These are phyloP conservation scores for Peromyscus polionotus DNA, from an alignment of 2,113 vertebrate species.

Conservation along the genomic window DNA sequence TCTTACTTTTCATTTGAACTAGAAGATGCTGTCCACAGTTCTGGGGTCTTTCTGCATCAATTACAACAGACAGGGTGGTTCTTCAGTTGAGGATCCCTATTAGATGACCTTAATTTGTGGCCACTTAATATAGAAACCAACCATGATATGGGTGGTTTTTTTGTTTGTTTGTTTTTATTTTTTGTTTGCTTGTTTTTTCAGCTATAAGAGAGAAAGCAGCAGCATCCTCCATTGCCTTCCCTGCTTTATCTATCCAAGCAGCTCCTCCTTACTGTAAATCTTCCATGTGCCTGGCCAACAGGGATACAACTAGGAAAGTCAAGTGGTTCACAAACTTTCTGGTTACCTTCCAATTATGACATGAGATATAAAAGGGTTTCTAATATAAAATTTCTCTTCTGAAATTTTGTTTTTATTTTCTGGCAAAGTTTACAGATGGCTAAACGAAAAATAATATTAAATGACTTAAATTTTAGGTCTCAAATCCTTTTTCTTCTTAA, in stretches of 20 bases:
- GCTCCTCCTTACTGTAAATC: not conserved
- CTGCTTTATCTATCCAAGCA: not conserved
- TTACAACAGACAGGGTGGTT: not conserved
- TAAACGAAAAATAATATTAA: not conserved
- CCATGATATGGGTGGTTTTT: not conserved
- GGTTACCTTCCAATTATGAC: not conserved
- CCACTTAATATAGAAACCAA: not conserved
- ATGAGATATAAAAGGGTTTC: not conserved
- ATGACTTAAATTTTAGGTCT: not conserved
- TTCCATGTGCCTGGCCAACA: not conserved
- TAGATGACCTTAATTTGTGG: not conserved
- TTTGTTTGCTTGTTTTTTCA: not conserved
- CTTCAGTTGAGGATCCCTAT: not conserved
- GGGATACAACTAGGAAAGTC: not conserved
- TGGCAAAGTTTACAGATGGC: not conserved
- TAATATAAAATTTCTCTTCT: not conserved
- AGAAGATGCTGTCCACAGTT: too few relatives aligned
- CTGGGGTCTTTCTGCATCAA: not conserved
- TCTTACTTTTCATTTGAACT: too few relatives aligned
- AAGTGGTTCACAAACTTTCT: not conserved
- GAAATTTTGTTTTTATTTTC: not conserved
- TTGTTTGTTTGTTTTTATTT: not conserved
- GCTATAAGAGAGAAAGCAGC: not conserved
- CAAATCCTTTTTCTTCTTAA: not conserved
- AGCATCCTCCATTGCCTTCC: not conserved